Conservation (phyloP, 2,888 invertebrate species). For the Barypeithes pellucidus region DNA sequence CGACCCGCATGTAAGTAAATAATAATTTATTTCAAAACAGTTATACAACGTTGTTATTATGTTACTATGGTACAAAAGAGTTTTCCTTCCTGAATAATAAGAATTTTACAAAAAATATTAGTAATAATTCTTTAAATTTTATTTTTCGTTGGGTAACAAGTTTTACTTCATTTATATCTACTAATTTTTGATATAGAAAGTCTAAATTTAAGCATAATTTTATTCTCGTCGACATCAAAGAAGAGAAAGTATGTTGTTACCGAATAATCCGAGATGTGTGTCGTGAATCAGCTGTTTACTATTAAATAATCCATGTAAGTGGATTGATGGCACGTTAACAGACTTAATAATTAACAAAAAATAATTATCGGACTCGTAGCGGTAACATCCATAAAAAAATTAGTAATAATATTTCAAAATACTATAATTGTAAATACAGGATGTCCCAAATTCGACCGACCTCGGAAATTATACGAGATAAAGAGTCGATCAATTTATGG, state of each 20-base stretch:
- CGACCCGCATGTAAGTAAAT: neutral
- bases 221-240: neutral
- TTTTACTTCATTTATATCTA: neutral
- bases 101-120: neutral
- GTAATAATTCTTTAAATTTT: too few relatives aligned
- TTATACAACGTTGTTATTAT: neutral
- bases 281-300: neutral
- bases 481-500: too few relatives aligned
- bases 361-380: too few relatives aligned
- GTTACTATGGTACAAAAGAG: neutral
- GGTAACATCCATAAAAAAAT: too few relatives aligned
- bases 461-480: too few relatives aligned
- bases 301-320: slow-evolving; percentile 7
- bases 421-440: too few relatives aligned
- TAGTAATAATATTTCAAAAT: too few relatives aligned
- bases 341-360: too few relatives aligned
- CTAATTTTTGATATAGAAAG: neutral
- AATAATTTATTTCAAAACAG: neutral
- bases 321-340: neutral
- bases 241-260: slow-evolving; percentile 16
- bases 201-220: neutral
- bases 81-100: neutral
- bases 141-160: too few relatives aligned
- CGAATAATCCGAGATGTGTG: slow-evolving; percentile 10
- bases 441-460: too few relatives aligned